Conservation (phyloP, 1,140 invertebrate species). For the Papilio helenus region DNA sequence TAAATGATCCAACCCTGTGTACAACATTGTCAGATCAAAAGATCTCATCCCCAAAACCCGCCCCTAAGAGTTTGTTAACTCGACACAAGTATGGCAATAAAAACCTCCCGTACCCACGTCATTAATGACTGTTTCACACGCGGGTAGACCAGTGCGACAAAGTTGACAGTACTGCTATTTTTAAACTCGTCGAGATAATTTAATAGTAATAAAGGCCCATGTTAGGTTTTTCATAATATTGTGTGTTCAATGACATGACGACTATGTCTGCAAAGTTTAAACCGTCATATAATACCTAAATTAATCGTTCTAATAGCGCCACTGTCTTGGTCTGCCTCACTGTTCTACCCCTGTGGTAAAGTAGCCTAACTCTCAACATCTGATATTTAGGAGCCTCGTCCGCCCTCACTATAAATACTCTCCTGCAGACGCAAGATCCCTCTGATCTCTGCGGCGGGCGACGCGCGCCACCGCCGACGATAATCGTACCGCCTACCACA, state of each 20-base stretch:
- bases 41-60: neutral
- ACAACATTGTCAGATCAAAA: constrained; percentile 32
- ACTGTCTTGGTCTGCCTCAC: too few species aligned
- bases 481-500: constrained; percentile 66
- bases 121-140: constrained; percentile 21
- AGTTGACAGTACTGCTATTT: neutral
- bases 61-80: constrained; percentile 31
- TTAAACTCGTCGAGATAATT: too few species aligned
- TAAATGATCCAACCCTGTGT: neutral
- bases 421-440: constrained; percentile 27
- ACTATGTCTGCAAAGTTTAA: too few species aligned
- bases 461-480: constrained; percentile 61
- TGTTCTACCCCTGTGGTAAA: neutral
- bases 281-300: too few species aligned
- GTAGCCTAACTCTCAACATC: constrained; percentile 35
- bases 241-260: too few species aligned
- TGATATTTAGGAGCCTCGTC: constrained; percentile 41
- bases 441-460: constrained; percentile 74
- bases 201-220: too few species aligned
- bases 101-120: constrained; percentile 16
- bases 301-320: too few species aligned
- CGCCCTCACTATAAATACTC: constrained; percentile 64
- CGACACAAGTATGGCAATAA: constrained; percentile 16
- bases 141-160: constrained; percentile 27
- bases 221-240: too few species aligned